A percentile compares a stretch with the other conserved stretches of the same genome.
Evolutionary conservation across 2,113 vertebrate genomes (phyloP).

Genomic region (Pipra filicauda): DNA sequence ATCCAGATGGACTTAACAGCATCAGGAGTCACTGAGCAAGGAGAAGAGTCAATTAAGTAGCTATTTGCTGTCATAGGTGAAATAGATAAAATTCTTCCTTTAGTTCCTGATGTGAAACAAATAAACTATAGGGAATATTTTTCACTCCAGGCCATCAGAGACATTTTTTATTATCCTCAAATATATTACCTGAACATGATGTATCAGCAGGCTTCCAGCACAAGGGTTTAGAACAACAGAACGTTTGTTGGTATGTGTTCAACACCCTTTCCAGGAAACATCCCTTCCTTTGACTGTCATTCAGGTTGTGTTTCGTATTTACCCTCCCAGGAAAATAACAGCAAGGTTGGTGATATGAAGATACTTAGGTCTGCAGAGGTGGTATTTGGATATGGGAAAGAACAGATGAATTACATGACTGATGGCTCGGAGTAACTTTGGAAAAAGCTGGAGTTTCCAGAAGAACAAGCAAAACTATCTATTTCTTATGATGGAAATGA

Average conservation of each 20-base stretch:
- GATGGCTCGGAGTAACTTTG: neutral
- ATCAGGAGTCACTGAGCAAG: neutral
- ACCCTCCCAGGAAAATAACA: neutral
- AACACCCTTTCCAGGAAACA: neutral
- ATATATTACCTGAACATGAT: neutral
- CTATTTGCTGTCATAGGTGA: neutral
- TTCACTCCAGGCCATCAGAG: neutral
- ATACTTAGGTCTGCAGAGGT: neutral
- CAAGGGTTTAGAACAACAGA: neutral
- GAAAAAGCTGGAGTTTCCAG: neutral
- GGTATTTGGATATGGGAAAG: neutral
- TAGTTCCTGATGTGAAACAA: neutral
- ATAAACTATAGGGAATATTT: neutral
- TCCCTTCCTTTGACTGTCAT: neutral
- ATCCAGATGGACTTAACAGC: neutral
- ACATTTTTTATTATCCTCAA: neutral
- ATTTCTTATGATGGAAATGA: neutral
- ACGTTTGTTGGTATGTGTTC: neutral
- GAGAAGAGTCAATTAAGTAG: neutral
- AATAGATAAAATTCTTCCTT: neutral
- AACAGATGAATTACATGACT: neutral
- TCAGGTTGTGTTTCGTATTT: neutral
- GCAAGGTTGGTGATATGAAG: neutral
- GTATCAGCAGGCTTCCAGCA: neutral
- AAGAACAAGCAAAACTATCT: neutral